Conservation (phyloP, 2,797 vertebrate species). For the Echiichthys vipera region DNA sequence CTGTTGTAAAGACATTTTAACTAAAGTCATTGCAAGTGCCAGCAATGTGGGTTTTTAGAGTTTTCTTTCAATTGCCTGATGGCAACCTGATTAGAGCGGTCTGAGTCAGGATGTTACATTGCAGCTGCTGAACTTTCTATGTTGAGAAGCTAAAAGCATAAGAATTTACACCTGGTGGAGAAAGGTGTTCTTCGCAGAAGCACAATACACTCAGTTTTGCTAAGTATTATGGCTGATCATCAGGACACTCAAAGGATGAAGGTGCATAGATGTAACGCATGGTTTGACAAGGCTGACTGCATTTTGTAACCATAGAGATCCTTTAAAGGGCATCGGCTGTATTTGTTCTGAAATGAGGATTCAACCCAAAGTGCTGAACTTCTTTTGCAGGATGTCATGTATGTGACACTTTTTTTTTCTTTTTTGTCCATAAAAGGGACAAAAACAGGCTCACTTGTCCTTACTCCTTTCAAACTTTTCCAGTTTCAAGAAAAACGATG, state of each 20-base stretch:
- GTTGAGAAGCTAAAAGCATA: not conserved
- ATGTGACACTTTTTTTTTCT: not conserved
- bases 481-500: not conserved
- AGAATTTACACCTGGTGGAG: not conserved
- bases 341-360: constrained; percentile 19
- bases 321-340: constrained; percentile 1
- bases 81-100: not conserved
- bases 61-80: not conserved
- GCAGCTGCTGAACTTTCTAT: constrained; percentile 1
- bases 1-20: constrained; percentile 13
- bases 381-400: not conserved
- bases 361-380: not conserved
- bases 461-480: not conserved
- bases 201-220: constrained; percentile 10
- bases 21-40: not conserved
- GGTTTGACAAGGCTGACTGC: not conserved
- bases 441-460: not conserved
- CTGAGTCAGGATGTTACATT: not conserved
- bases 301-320: not conserved
- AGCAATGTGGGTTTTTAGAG: not conserved
- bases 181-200: not conserved
- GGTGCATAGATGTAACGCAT: not conserved
- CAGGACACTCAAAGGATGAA: not conserved
- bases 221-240: constrained; percentile 1
- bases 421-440: not conserved